These are phyloP conservation scores for Kryptopterus vitreolus DNA, from an alignment of 2,797 vertebrate genomes.

Conservation along the genomic window DNA sequence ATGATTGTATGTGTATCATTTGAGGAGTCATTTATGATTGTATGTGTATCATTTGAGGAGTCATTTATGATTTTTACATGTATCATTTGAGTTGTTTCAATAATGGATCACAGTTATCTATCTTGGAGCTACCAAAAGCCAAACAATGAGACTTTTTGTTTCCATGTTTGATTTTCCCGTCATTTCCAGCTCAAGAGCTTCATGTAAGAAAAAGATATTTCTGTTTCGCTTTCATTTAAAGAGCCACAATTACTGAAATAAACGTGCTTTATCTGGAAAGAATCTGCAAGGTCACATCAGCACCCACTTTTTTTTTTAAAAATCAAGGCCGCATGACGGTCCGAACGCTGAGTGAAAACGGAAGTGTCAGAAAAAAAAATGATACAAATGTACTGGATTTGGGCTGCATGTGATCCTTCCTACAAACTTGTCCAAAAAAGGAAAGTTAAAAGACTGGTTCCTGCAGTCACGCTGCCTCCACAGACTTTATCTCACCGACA, in stretches of 20 bases:
- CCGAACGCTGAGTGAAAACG: neutral
- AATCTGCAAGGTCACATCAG: neutral
- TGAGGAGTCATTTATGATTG: neutral
- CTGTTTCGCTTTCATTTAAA: neutral
- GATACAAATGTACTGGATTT: neutral
- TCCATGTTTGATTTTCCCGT: neutral
- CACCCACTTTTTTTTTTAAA: neutral
- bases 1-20: neutral
- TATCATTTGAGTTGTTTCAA: too few species aligned
- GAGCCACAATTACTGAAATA: neutral
- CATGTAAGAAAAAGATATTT: neutral
- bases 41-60: neutral
- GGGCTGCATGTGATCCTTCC: neutral
- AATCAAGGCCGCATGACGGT: neutral
- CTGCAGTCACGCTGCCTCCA: neutral
- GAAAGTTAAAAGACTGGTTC: neutral
- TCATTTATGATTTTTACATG: too few species aligned
- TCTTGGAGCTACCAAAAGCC: too few species aligned
- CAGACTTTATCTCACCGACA: neutral
- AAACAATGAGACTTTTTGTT: too few species aligned
- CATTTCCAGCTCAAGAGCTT: neutral
- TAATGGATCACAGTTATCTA: too few species aligned
- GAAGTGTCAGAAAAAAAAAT: neutral
- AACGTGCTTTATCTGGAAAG: neutral
- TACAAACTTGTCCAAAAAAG: slow-evolving; percentile 2